These are phyloP conservation scores for Graptemys geographica DNA, from an alignment of 2,797 vertebrate genomes.

Conservation along the genomic window DNA sequence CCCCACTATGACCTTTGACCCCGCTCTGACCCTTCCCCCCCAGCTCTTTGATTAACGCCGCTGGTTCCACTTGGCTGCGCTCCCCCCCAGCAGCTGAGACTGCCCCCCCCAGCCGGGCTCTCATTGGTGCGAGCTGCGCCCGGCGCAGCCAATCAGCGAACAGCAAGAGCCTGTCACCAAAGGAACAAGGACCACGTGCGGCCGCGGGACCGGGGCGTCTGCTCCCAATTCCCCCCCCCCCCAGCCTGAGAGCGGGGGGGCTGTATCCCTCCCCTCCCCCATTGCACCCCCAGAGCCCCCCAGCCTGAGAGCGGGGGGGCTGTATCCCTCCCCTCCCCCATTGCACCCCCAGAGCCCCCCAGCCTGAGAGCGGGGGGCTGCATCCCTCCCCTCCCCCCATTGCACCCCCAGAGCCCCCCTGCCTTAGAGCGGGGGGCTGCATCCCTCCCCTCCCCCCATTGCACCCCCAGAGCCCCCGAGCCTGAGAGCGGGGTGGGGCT, in stretches of 20 bases:
- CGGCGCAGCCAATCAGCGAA: neutral
- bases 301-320: too few relatives aligned
- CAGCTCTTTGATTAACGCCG: neutral
- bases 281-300: neutral
- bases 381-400: neutral
- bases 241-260: too few relatives aligned
- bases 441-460: too few relatives aligned
- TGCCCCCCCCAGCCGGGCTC: neutral
- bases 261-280: neutral
- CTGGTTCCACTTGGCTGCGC: neutral
- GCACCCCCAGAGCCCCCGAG: neutral
- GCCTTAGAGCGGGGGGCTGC: too few relatives aligned
- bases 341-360: neutral
- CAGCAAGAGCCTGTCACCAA: slow-evolving; percentile 25
- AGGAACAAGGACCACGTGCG: neutral
- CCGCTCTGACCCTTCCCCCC: neutral
- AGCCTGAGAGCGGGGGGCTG: neutral
- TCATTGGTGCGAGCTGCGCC: slow-evolving; percentile 56
- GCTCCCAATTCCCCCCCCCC: neutral
- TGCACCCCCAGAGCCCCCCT: neutral
- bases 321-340: too few relatives aligned
- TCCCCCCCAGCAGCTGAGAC: neutral
- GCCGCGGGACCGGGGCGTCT: neutral
- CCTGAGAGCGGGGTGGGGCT: too few relatives aligned
- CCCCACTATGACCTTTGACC: neutral